Base-by-base conservation (phyloP, 2,888 invertebrate species). In the Girardia tigrina region DNA sequence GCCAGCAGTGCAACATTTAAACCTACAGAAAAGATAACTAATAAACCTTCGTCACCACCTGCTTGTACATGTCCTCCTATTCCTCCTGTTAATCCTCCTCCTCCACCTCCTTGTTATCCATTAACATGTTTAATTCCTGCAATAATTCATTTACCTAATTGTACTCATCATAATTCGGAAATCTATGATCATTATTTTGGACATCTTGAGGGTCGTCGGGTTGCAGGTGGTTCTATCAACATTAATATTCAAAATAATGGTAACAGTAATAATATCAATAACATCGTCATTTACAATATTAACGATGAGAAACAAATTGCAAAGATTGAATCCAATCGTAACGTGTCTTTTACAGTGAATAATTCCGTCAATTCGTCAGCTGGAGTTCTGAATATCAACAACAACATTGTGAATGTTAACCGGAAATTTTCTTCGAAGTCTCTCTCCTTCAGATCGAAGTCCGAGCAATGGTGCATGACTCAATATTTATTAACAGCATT, bases 301-400 rank as follows among this genome's bases (percentile, higher is more conserved):
- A 56, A 56, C n/a, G 56, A 56, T 56, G 56, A 56, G 56, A 56
- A 56, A 56, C 56, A 56, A 56, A 56, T 56, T n/a, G 56, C 56
- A n/a, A 4, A 16, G 4, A 56, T 56, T 56, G 56, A 56, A 16
- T 56, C 56, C n/a, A 56, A 56, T 16, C 4, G 23, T 20, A 56
- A 56, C 23, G n/a, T 12, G 20, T 12, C 56, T 23, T n/a, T 20
- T 56, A 12, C 23, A 20, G 56, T 20, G n/a, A 56, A 16, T 2
- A 4, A 56, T 56, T n/a, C 4, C 2, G 4, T 4, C 20, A 56
- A 56, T 56, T 12, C n/a, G 4, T 6, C 6, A 8, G 56, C 4
- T 56, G 23, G 23, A 4, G 8, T n/a, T n/a, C n/a, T 56, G 23
- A 56, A 56, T n/a, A 56, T 56, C 4, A 4, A 56, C 4, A 56